phyloP scores from a whole-genome alignment of 2,888 invertebrate species.

The Ariolimax columbianus region DNA sequence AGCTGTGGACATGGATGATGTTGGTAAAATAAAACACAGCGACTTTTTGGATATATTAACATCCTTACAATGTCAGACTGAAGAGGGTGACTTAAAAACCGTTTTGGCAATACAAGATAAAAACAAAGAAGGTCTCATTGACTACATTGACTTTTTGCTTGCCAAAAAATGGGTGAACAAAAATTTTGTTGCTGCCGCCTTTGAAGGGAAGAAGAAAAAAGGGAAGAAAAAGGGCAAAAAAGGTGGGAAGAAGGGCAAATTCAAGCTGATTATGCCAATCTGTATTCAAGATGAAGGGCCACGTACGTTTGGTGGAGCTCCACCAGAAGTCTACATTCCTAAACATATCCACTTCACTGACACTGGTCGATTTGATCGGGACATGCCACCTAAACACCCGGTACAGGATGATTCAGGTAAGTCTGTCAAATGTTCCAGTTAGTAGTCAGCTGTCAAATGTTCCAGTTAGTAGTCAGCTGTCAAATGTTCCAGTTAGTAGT shows the following conservation, averaged over 20 bases:
- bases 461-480: neutral
- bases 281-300: conserved; percentile 75
- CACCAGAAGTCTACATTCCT: conserved; percentile 75
- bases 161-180: conserved; percentile 79
- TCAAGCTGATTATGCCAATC: conserved; percentile 78
- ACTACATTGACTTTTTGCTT: conserved; percentile 76
- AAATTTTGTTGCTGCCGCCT: conserved; percentile 70
- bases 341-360: conserved; percentile 77
- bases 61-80: conserved; percentile 71
- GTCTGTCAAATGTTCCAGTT: neutral
- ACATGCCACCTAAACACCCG: conserved; percentile 76
- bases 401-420: conserved; percentile 56
- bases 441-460: neutral
- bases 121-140: conserved; percentile 71
- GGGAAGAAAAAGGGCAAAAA: conserved; percentile 72
- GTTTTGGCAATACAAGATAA: conserved; percentile 71
- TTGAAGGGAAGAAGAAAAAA: conserved; percentile 79
- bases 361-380: conserved; percentile 75
- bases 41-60: conserved; percentile 74
- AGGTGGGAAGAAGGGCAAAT: conserved; percentile 76
- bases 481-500: neutral
- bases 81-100: conserved; percentile 73
- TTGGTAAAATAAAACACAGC: conserved; percentile 68
- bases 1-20: conserved; percentile 71
- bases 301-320: conserved; percentile 75